A percentile compares a stretch with the other conserved stretches of the same genome.
phyloP scores from a whole-genome alignment of 2,888 invertebrate genomes.

The Cerceris rybyensis region DNA sequence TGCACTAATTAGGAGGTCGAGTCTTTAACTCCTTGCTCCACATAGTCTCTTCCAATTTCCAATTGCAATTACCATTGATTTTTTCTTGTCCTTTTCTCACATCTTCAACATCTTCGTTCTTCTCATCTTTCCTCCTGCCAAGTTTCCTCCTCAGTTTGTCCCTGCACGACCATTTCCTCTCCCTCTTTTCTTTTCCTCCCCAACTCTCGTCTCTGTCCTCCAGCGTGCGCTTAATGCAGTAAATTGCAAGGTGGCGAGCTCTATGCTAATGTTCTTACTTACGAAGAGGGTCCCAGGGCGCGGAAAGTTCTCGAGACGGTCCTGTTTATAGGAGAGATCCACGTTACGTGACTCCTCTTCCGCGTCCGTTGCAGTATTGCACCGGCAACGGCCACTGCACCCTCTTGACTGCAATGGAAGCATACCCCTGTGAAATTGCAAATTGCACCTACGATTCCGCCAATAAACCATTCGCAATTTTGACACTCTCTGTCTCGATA shows the following conservation, averaged over 20 bases:
- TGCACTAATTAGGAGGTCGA: too few relatives aligned
- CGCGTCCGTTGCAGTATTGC: conserved; percentile 6
- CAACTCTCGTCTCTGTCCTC: conserved; percentile 20
- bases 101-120: too few relatives aligned
- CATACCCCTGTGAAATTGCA: conserved; percentile 23
- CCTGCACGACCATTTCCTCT: neutral
- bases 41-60: too few relatives aligned
- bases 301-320: conserved; percentile 69
- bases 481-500: too few relatives aligned
- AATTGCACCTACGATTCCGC: conserved; percentile 21
- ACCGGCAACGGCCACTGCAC: conserved; percentile 4
- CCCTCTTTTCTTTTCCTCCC: conserved; percentile 3
- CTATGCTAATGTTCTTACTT: conserved; percentile 74
- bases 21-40: too few relatives aligned
- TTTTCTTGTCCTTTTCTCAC: too few relatives aligned
- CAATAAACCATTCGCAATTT: neutral
- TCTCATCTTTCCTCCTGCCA: neutral
- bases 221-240: conserved; percentile 65
- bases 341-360: conserved; percentile 42
- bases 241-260: conserved; percentile 72
- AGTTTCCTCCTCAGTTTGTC: neutral
- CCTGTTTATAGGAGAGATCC: conserved; percentile 61
- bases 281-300: conserved; percentile 66
- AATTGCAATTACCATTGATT: too few relatives aligned
- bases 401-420: conserved; percentile 27